A percentile compares a stretch with the other conserved stretches of the same genome.
Conservation (phyloP, 2,888 invertebrate species). For the Caenorhabditis sulstoni region DNA sequence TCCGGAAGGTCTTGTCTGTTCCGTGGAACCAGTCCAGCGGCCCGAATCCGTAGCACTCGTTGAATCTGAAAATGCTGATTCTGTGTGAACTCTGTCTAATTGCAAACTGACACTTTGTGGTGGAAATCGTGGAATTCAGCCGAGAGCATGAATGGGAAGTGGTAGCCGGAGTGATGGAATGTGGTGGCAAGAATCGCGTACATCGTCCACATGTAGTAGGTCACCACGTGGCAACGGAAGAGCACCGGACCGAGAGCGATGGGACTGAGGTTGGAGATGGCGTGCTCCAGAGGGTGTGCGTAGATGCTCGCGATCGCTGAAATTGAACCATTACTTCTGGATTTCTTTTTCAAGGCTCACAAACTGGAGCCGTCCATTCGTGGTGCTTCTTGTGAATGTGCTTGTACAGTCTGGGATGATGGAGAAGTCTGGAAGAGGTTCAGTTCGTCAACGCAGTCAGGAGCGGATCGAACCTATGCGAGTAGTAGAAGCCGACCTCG, state of each 20-base stretch:
- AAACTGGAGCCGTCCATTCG: constrained; percentile 89
- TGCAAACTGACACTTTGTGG: constrained; percentile 86
- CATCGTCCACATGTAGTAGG: constrained; percentile 85
- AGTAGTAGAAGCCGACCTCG: constrained; percentile 90
- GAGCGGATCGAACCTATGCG: constrained; percentile 85
- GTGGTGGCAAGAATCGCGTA: constrained; percentile 87
- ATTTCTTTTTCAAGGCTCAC: constrained; percentile 14
- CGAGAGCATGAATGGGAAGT: constrained; percentile 89
- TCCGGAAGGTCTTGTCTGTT: constrained; percentile 88
- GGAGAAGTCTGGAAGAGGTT: constrained; percentile 85
- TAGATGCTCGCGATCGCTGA: constrained; percentile 74
- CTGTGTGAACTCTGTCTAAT: no score
- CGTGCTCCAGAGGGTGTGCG: constrained; percentile 70
- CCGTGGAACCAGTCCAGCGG: constrained; percentile 89
- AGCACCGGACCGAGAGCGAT: constrained; percentile 84
- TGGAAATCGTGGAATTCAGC: constrained; percentile 92
- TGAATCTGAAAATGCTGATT: constrained; percentile 85
- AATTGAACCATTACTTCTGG: no score
- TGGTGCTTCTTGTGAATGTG: constrained; percentile 91
- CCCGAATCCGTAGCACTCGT: constrained; percentile 89
- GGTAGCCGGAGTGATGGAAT: constrained; percentile 90
- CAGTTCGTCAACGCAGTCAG: no score
- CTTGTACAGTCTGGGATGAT: constrained; percentile 87
- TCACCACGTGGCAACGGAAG: constrained; percentile 86
- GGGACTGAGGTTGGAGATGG: constrained; percentile 87